Evolutionary conservation across 2,888 invertebrate genomes (phyloP), one percentile per base, ranked within the genome.

Genomic region (Dichetophora obliterata): DNA sequence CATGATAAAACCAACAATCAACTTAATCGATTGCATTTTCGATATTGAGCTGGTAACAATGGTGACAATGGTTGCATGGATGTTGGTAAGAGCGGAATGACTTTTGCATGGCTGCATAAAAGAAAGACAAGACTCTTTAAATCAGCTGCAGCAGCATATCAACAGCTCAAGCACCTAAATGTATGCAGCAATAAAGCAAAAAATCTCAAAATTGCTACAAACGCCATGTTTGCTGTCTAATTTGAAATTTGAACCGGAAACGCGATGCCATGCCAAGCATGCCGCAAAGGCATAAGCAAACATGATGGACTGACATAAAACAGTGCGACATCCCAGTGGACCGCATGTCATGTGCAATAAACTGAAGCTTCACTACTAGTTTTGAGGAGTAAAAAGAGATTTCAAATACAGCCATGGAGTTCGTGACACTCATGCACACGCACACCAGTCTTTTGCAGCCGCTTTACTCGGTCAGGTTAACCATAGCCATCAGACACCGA

Each of bases 21-120:
- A 77, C 75, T 78, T 75, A 78, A 80, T 77, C 78, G 80, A 77
- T 78, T 78, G 77, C 80, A 78, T 77, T 78, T 77, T 77, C 71
- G 71, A 78, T 78, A 78, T 78, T 77, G 77, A 78, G 75, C 75
- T 79, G 72, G 74, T 74, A 75, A 65, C 61, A 75, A 70, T 72
- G 43, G 37, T 59, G 71, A 71, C 71, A 57, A 70, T 24, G 27
- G 31, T 27, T 16, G 22, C 16, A 14, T 19, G 5, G 14, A 48
- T 19, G n/a, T n/a, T n/a, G 43, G 11, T 24, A 19, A 37, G 59
- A 43, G 43, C 43, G 14, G 14, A 2, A 43, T 43, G 3, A n/a
- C n/a, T n/a, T n/a, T n/a, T 43, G 43, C 43, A 43, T 43, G 43
- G 1, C 11, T 11, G 43, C 2, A 11, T 11, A 43, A 43, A 43